A percentile compares a stretch with the other conserved stretches of the same genome.
Evolutionary conservation across 2,797 vertebrate species (phyloP).

Genomic region (Phaenicophaeus curvirostris): DNA sequence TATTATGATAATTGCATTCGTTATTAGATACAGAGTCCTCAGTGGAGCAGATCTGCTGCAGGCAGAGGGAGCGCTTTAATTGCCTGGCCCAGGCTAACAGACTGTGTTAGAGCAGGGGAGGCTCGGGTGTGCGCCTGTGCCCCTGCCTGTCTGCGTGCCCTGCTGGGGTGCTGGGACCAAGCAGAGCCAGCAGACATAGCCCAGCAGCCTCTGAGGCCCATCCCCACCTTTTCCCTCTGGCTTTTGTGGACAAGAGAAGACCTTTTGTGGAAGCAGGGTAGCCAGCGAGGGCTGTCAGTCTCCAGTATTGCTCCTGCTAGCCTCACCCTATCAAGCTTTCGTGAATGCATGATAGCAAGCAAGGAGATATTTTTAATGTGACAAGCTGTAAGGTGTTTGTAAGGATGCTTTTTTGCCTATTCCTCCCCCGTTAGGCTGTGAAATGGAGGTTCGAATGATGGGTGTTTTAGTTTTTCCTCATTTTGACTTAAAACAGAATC

Average conservation of each 20-base stretch:
- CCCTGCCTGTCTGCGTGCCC: rapidly evolving
- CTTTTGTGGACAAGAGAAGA: not conserved
- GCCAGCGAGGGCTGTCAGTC: not conserved
- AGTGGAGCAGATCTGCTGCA: not conserved
- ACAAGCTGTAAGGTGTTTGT: not conserved
- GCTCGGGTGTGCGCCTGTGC: not conserved
- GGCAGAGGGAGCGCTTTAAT: not conserved
- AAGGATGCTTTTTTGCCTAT: not conserved
- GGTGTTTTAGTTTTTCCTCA: not conserved
- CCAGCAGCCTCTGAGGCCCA: not conserved
- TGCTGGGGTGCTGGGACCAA: not conserved
- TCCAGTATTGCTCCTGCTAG: rapidly evolving
- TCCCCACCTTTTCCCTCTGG: not conserved
- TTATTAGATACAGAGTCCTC: not conserved
- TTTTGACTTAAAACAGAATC: not conserved
- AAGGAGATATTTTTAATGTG: not conserved
- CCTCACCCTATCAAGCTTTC: not conserved
- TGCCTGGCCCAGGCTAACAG: not conserved
- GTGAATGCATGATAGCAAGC: rapidly evolving
- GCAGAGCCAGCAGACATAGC: not conserved
- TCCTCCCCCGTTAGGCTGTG: not conserved
- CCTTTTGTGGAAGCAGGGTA: not conserved
- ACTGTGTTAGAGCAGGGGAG: not conserved
- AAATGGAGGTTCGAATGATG: not conserved
- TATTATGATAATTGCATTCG: not conserved